phyloP scores from a whole-genome alignment of 2,888 invertebrate species.

The Alloscopus bannaensis region DNA sequence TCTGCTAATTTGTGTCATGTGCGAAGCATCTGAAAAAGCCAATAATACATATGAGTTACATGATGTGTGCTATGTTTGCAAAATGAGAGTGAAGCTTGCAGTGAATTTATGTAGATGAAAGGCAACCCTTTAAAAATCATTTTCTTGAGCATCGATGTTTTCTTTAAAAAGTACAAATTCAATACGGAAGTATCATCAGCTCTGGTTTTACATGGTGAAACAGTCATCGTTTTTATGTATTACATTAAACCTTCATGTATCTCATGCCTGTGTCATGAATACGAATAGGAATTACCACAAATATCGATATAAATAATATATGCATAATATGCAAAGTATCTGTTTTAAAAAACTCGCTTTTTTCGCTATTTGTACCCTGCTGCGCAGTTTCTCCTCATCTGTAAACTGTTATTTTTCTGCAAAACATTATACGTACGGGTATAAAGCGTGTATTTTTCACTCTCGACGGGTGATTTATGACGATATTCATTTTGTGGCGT shows the following conservation, averaged over 20 bases:
- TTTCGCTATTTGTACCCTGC: constrained; percentile 2
- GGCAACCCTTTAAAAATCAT: constrained; percentile 23
- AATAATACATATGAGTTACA: not conserved
- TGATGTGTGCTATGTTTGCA: not conserved
- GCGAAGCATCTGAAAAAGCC: constrained; percentile 23
- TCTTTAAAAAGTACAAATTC: not conserved
- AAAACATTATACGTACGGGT: constrained; percentile 50
- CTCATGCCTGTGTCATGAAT: constrained; percentile 34
- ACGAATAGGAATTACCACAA: no score
- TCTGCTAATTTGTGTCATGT: constrained; percentile 42
- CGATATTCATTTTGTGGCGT: constrained; percentile 55
- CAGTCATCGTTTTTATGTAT: constrained; percentile 28
- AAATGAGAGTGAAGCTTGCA: not conserved
- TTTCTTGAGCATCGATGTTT: not conserved
- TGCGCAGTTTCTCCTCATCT: constrained; percentile 43
- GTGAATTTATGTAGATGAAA: constrained; percentile 28
- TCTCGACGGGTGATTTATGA: constrained; percentile 68
- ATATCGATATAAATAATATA: constrained; percentile 49
- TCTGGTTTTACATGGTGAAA: constrained; percentile 21
- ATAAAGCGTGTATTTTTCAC: constrained; percentile 27
- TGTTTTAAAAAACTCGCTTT: constrained; percentile 36
- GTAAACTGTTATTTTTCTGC: constrained; percentile 58
- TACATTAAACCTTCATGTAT: constrained; percentile 13
- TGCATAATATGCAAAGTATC: constrained; percentile 35
- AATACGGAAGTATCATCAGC: constrained; percentile 33